Percentiles rank a stretch among this genome's conserved stretches.
These are phyloP conservation scores for Heterocephalus glaber DNA, from an alignment of 2,113 vertebrate genomes.

Conservation along the genomic window DNA sequence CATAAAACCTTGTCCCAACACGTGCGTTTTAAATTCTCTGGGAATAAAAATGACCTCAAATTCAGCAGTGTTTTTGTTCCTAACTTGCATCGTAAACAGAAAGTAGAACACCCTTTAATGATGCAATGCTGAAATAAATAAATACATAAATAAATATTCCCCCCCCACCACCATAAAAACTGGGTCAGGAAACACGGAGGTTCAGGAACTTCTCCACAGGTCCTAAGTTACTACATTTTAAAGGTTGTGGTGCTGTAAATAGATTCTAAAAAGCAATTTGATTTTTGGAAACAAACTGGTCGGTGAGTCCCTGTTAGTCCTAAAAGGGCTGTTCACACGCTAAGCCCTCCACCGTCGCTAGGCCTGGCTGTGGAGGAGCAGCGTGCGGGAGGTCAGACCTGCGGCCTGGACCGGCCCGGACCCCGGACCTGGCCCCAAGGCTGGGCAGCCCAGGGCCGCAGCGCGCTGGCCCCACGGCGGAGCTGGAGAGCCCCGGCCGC, in stretches of 20 bases:
- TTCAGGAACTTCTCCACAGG: background rate
- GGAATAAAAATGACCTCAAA: background rate
- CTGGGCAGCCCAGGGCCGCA: background rate
- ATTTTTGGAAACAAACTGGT: background rate
- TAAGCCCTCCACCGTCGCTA: too few relatives aligned
- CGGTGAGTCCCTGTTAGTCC: background rate
- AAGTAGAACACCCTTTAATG: conserved; percentile 46
- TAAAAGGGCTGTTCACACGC: background rate
- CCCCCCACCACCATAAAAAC: background rate
- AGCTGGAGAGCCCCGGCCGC: background rate
- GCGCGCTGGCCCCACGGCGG: background rate
- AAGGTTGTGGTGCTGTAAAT: background rate
- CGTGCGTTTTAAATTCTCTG: background rate
- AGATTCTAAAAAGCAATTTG: background rate
- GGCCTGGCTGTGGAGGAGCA: background rate
- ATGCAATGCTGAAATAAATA: background rate
- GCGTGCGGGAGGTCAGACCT: accelerated
- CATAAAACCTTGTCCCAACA: conserved; percentile 18
- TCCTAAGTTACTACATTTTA: background rate
- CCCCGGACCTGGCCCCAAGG: background rate
- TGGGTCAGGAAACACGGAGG: background rate
- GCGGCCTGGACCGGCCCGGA: background rate
- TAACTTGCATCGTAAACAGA: conserved; percentile 9
- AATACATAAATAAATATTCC: background rate
- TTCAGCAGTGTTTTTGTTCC: conserved; percentile 55